Evolutionary conservation across 2,113 vertebrate species (phyloP).

Genomic region (Condylura cristata): DNA sequence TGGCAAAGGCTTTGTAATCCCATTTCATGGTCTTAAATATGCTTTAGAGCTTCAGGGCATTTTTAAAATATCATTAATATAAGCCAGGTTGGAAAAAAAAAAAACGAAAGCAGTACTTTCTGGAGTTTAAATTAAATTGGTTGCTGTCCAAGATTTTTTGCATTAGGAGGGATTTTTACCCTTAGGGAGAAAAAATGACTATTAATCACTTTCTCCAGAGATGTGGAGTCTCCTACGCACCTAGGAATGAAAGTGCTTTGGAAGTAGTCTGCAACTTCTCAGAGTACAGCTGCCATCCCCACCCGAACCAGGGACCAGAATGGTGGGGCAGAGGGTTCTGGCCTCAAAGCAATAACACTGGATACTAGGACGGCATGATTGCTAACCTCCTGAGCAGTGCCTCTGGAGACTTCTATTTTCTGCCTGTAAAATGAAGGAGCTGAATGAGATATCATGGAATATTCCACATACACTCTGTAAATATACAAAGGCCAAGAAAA

Average conservation of each 20-base stretch:
- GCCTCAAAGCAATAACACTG: rapidly evolving
- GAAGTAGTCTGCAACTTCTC: neutral
- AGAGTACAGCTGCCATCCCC: neutral
- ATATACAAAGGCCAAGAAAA: neutral
- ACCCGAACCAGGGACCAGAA: neutral
- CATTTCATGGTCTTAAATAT: conserved; percentile 65
- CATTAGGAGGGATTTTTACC: neutral
- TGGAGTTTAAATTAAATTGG: conserved; percentile 78
- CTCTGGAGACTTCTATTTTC: neutral
- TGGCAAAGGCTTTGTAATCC: conserved; percentile 61
- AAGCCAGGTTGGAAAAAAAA: conserved; percentile 63
- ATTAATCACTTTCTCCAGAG: conserved; percentile 61
- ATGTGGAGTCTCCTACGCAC: conserved; percentile 43
- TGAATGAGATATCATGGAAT: neutral
- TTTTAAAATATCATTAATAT: conserved; percentile 78
- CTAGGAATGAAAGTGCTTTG: conserved; percentile 6
- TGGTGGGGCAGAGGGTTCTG: neutral
- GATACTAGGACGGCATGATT: neutral
- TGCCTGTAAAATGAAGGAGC: neutral
- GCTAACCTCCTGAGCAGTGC: rapidly evolving
- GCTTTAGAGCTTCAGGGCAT: conserved; percentile 47
- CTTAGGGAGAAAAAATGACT: rapidly evolving
- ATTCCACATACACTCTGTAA: neutral
- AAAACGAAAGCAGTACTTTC: conserved; percentile 65
- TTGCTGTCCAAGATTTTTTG: conserved; percentile 68